Evolutionary conservation across 1,140 invertebrate species (phyloP), one percentile per base, ranked within the genome.

Genomic region (Danaus melanippus): DNA sequence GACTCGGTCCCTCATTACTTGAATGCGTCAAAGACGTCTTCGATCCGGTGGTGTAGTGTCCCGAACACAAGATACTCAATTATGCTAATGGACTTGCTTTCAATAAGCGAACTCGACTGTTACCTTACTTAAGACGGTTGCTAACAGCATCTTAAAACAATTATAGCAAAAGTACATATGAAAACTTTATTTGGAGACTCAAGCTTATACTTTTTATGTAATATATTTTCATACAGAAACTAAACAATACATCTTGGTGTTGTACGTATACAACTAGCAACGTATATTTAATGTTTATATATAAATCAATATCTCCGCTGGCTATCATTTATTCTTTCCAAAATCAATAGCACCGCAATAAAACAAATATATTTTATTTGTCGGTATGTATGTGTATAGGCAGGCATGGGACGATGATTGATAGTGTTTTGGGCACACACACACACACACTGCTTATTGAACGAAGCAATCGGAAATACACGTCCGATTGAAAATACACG

Each of bases 331-430:
- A 79, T 78, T 76, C 70, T 55, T 60, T 66, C 66, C 63, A 79
- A 83, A 84, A 84, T 81, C 78, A 86, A 86, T 84, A 83, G 53
- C 66, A 66, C 56, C 63, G 66, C 70, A 79, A 77, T 80, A 84
- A 77, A 80, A 84, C 71, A 84, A 86, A 86, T 77, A 84, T 71
- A 77, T 80, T 80, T 77, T 80, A 79, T 84, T 79, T 80, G 75
- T 70, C 71, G 68, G 67, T 69, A 69, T 74, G 73, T 76, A 75
- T 75, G 77, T 70, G 71, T 68, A 59, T 64, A 65, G 65, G 66
- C 63, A 79, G 71, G 71, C 69, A 59, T 64, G 64, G 65, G 66
- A 65, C 64, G 61, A 86, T 86, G 80, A 86, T 84, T 84, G 80
- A 86, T 86, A 81, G 78, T 83, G 74, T 72, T 77, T 76, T 77